Conservation (phyloP, 1,140 invertebrate species). For the Oncopeltus fasciatus region DNA sequence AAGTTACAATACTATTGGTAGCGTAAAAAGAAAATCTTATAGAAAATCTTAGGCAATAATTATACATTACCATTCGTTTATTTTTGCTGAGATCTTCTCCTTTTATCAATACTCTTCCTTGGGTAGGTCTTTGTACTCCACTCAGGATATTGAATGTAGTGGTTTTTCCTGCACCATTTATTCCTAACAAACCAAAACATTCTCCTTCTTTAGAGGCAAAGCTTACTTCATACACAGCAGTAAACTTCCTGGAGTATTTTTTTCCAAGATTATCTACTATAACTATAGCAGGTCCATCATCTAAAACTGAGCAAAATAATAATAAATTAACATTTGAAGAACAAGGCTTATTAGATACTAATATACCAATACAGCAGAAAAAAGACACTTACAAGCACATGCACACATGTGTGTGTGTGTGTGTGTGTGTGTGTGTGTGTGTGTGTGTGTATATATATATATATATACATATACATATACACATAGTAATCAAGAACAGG, state of each 20-base stretch:
- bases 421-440: too few relatives aligned
- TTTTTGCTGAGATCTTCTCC: slow-evolving; percentile 3
- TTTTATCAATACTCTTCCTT: slow-evolving; percentile 21
- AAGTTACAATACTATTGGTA: too few relatives aligned
- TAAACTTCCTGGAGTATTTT: slow-evolving; percentile 19
- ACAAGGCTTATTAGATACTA: too few relatives aligned
- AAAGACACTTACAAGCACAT: too few relatives aligned
- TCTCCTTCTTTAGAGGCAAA: slow-evolving; percentile 54
- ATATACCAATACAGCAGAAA: too few relatives aligned
- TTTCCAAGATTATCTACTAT: slow-evolving; percentile 22
- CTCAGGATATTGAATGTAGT: slow-evolving; percentile 82
- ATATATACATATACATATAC: too few relatives aligned
- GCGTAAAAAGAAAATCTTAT: too few relatives aligned
- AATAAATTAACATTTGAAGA: too few relatives aligned
- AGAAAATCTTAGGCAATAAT: background rate
- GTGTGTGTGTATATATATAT: too few relatives aligned
- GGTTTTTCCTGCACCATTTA: slow-evolving; percentile 76
- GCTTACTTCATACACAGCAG: slow-evolving; percentile 56
- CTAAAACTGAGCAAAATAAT: background rate
- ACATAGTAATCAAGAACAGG: too few relatives aligned
- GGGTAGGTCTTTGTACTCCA: slow-evolving; percentile 33
- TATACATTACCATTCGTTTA: slow-evolving; percentile 10
- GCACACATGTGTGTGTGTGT: too few relatives aligned
- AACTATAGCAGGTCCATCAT: slow-evolving; percentile 10
- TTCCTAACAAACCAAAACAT: slow-evolving; percentile 81